These are phyloP conservation scores for Calliopsis andreniformis DNA, from an alignment of 1,140 invertebrate genomes.

Conservation along the genomic window DNA sequence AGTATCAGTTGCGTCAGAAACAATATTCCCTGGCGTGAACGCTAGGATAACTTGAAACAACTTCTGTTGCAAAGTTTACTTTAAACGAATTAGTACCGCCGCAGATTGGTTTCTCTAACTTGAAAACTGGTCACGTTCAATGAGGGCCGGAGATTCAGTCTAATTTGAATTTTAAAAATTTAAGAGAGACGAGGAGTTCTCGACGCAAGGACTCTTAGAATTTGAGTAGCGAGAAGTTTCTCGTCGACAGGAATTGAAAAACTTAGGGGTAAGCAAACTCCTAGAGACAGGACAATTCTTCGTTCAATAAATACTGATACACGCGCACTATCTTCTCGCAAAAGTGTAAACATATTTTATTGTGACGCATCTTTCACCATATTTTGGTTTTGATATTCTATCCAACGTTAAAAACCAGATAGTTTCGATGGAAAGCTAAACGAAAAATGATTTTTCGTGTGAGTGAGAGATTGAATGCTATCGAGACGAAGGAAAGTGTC, in stretches of 20 bases:
- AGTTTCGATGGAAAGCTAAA: too few relatives aligned
- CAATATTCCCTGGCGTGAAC: background rate
- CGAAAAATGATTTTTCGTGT: too few relatives aligned
- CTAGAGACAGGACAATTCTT: background rate
- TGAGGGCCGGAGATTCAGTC: background rate
- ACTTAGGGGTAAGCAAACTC: background rate
- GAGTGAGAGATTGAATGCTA: too few relatives aligned
- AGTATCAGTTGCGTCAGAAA: background rate
- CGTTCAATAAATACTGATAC: background rate
- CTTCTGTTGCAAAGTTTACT: background rate
- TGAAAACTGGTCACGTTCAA: background rate
- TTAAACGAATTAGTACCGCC: background rate
- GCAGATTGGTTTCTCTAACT: background rate
- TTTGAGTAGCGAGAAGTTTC: background rate
- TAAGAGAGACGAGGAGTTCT: background rate
- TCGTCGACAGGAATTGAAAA: conserved; percentile 14
- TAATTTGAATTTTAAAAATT: background rate
- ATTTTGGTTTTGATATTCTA: background rate
- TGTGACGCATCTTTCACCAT: too few relatives aligned
- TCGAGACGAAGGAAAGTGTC: too few relatives aligned
- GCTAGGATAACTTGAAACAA: background rate
- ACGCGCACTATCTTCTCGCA: too few relatives aligned
- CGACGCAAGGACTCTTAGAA: background rate
- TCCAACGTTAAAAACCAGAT: too few relatives aligned
- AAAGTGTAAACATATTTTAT: too few relatives aligned